phyloP scores from a whole-genome alignment of 2,797 vertebrate genomes.

The Arnoldichthys spilopterus region DNA sequence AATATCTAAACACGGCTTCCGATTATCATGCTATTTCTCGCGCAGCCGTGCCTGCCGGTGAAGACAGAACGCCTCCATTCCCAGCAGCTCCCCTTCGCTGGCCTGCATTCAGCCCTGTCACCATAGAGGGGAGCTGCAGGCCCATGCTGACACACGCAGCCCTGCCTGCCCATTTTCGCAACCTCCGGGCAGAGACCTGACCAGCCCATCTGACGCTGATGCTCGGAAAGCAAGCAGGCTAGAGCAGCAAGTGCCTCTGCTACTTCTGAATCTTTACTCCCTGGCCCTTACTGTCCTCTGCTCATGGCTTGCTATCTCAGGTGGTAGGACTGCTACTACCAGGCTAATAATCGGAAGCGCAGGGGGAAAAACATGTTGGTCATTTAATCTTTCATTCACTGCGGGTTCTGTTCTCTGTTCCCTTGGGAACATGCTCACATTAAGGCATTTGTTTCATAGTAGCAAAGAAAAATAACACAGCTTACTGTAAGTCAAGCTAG shows the following conservation, averaged over 20 bases:
- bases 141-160: slow-evolving; percentile 23
- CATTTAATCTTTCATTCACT: neutral
- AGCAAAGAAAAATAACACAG: too few species aligned
- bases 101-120: slow-evolving; percentile 43
- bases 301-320: neutral
- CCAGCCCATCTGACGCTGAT: slow-evolving; percentile 23
- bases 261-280: neutral
- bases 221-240: neutral
- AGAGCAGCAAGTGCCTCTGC: neutral
- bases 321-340: neutral
- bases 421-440: too few species aligned
- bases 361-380: neutral
- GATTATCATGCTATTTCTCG: neutral
- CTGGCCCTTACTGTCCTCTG: neutral
- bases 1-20: slow-evolving; percentile 20
- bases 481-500: too few species aligned
- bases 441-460: too few species aligned
- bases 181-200: slow-evolving; percentile 5
- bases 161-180: slow-evolving; percentile 29
- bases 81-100: neutral
- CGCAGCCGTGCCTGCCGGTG: neutral
- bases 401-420: neutral
- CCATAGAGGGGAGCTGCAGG: slow-evolving; percentile 51
- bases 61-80: neutral
- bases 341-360: neutral